Percentiles rank a stretch among this genome's conserved stretches.
Evolutionary conservation across 1,140 invertebrate species (phyloP).

Genomic region (Drosophila erecta): DNA sequence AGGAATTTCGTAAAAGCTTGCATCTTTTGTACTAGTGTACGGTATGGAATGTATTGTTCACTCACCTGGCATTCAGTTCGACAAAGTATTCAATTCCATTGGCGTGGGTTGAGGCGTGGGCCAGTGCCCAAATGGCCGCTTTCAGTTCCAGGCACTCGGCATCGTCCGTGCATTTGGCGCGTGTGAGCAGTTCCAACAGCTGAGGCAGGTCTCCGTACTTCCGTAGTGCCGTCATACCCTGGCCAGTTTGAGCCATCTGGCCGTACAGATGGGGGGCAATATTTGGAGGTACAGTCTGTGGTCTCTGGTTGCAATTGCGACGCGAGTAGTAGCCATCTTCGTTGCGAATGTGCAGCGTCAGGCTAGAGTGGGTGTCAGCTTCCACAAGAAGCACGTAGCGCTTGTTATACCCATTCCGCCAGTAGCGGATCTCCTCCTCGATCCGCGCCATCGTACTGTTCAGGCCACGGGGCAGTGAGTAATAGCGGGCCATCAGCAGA

Average conservation of each 20-base stretch:
- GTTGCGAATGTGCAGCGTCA: conserved; percentile 93
- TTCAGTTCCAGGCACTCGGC: conserved; percentile 91
- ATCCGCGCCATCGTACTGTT: conserved; percentile 88
- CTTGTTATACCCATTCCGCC: conserved; percentile 90
- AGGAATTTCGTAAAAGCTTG: background rate
- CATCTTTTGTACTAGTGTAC: no score
- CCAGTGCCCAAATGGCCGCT: conserved; percentile 95
- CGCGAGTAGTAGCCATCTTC: conserved; percentile 92
- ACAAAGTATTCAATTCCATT: conserved; percentile 90
- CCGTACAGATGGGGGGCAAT: conserved; percentile 95
- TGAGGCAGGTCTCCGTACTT: conserved; percentile 84
- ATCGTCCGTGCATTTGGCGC: conserved; percentile 87
- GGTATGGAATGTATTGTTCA: background rate
- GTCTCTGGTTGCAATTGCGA: conserved; percentile 84
- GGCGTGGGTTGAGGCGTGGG: conserved; percentile 91
- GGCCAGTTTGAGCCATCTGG: conserved; percentile 91
- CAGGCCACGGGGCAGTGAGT: conserved; percentile 91
- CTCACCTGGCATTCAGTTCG: conserved; percentile 83
- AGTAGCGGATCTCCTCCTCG: conserved; percentile 90
- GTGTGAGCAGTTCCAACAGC: conserved; percentile 85
- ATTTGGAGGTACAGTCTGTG: conserved; percentile 84
- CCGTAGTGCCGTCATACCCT: conserved; percentile 89
- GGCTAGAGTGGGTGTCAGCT: conserved; percentile 92
- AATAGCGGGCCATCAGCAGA: conserved; percentile 92
- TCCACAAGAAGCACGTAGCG: conserved; percentile 96